Evolutionary conservation across 1,140 invertebrate species (phyloP).

Genomic region (Orussus abietinus): DNA sequence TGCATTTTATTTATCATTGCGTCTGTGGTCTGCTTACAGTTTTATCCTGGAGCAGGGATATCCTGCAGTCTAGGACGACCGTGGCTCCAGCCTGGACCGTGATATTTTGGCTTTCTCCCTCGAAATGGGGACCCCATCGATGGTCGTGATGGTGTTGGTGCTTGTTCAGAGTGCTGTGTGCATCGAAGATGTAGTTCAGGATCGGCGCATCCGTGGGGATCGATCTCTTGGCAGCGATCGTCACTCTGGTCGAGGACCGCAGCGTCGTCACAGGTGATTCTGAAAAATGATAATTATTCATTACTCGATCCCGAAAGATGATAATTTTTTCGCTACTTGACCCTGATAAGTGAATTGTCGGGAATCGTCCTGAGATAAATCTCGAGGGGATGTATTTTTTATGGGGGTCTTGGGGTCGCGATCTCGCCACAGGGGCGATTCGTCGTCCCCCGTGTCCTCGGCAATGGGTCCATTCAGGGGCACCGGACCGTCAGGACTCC

Average conservation of each 20-base stretch:
- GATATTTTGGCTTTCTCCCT: slow-evolving; percentile 67
- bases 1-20: too few relatives aligned
- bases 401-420: too few relatives aligned
- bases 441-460: too few relatives aligned
- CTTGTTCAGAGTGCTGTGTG: slow-evolving; percentile 63
- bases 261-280: slow-evolving; percentile 29
- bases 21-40: slow-evolving; percentile 78
- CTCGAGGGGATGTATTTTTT: too few relatives aligned
- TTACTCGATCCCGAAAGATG: slow-evolving; percentile 1
- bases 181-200: slow-evolving; percentile 70
- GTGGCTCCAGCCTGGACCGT: slow-evolving; percentile 78
- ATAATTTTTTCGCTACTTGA: too few relatives aligned
- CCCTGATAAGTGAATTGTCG: too few relatives aligned
- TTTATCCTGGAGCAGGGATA: slow-evolving; percentile 80
- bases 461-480: too few relatives aligned
- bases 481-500: too few relatives aligned
- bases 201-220: slow-evolving; percentile 61
- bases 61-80: slow-evolving; percentile 76
- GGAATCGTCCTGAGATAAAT: too few relatives aligned
- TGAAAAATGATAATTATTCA: slow-evolving; percentile 17
- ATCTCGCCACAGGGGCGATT: too few relatives aligned
- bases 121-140: slow-evolving; percentile 68
- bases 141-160: slow-evolving; percentile 65
- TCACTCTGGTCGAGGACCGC: slow-evolving; percentile 23
- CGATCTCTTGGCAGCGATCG: slow-evolving; percentile 35